Evolutionary conservation across 2,113 vertebrate genomes (phyloP).

Genomic region (Aleadryas rufinucha): DNA sequence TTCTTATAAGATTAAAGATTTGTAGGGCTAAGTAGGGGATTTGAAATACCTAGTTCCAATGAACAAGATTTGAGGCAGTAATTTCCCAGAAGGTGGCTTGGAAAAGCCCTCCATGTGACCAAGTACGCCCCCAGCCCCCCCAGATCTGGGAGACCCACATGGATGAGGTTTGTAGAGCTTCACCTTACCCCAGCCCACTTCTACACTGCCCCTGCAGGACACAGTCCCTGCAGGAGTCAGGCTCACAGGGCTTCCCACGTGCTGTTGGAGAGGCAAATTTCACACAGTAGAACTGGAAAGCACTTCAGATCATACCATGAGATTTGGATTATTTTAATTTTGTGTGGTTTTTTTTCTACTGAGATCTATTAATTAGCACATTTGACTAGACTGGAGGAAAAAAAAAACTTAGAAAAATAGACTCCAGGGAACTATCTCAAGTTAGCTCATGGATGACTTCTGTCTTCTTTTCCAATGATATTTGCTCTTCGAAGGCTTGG

Average conservation of each 20-base stretch:
- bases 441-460: background rate
- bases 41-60: background rate
- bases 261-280: background rate
- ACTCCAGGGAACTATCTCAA: background rate
- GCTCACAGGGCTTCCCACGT: background rate
- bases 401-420: background rate
- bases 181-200: background rate
- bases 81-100: background rate
- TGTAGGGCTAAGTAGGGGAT: background rate
- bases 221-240: background rate
- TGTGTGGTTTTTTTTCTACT: rapidly evolving
- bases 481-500: background rate
- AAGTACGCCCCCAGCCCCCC: background rate
- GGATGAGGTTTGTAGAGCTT: background rate
- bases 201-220: background rate
- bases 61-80: background rate
- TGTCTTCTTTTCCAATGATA: background rate
- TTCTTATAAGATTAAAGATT: background rate
- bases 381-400: background rate
- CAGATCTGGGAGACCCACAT: background rate
- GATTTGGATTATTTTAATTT: background rate
- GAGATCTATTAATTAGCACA: constrained; percentile 17
- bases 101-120: background rate
- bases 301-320: background rate
- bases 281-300: background rate